These are phyloP conservation scores for Rhabditoides inermis DNA, from an alignment of 2,888 invertebrate genomes.

Conservation along the genomic window DNA sequence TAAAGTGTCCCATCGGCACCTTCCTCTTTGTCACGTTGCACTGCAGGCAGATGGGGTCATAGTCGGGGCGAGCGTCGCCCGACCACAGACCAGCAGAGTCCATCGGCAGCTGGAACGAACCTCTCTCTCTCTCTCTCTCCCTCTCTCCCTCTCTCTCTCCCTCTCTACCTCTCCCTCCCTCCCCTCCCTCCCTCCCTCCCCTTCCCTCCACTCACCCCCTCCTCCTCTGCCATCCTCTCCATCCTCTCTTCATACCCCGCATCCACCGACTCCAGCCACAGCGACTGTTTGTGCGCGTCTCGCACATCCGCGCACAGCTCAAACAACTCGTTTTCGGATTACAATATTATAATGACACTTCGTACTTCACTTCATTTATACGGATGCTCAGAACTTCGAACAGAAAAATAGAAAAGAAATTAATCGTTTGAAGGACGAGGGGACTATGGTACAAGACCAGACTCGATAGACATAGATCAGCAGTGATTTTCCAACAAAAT, in stretches of 20 bases:
- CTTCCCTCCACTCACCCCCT: not conserved
- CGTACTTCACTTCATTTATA: no score
- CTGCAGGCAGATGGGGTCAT: conserved; percentile 44
- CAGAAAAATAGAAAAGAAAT: no score
- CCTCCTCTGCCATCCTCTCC: conserved; percentile 23
- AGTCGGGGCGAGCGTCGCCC: conserved; percentile 28
- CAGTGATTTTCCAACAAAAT: no score
- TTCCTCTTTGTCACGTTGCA: conserved; percentile 40
- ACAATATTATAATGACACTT: not conserved
- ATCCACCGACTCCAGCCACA: conserved; percentile 39
- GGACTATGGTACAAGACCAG: no score
- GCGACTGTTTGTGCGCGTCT: conserved; percentile 24
- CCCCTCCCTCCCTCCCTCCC: conserved; percentile 31
- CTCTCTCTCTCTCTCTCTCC: not conserved
- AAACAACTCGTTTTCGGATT: not conserved
- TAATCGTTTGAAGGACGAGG: no score
- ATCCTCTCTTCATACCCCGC: conserved; percentile 34
- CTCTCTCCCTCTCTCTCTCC: not conserved
- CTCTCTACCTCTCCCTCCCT: conserved; percentile 15
- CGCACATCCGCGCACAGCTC: conserved; percentile 32
- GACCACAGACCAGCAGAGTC: conserved; percentile 19
- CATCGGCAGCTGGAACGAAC: conserved; percentile 6
- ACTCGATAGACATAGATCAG: no score
- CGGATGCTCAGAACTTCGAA: no score
- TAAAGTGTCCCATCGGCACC: no score